A percentile compares a stretch with the other conserved stretches of the same genome.
Conservation (phyloP, 2,113 vertebrate genomes). For the Scomber scombrus region DNA sequence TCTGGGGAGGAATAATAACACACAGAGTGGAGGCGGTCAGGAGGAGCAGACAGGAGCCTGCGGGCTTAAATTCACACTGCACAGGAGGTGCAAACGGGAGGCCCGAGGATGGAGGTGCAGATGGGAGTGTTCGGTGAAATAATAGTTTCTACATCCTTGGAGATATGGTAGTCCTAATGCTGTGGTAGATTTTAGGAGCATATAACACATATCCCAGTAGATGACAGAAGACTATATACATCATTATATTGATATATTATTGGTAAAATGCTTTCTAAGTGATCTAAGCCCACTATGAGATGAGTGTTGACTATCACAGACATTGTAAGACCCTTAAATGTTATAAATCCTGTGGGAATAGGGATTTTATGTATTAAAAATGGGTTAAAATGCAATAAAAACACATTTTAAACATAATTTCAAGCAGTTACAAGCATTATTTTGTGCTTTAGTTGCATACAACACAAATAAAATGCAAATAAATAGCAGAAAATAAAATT, state of each 20-base stretch:
- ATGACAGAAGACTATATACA: background rate
- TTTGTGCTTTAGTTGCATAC: conserved; percentile 7
- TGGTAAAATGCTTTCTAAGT: background rate
- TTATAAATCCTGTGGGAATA: background rate
- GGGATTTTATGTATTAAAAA: conserved; percentile 8
- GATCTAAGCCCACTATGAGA: background rate
- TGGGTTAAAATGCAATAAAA: background rate
- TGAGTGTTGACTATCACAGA: background rate
- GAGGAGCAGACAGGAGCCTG: conserved; percentile 75
- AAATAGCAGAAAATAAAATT: background rate
- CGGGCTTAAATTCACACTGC: conserved; percentile 77
- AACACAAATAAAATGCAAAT: background rate
- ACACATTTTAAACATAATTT: background rate
- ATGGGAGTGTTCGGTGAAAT: conserved; percentile 65
- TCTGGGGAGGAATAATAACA: conserved; percentile 70
- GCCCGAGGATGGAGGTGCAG: conserved; percentile 70
- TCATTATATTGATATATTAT: background rate
- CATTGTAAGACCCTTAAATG: background rate
- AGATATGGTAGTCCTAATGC: background rate
- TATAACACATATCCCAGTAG: background rate
- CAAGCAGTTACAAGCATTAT: background rate
- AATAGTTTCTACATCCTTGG: conserved; percentile 41
- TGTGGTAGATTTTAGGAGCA: background rate
- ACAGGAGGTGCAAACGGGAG: conserved; percentile 82
- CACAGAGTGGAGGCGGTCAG: conserved; percentile 61